Conservation (phyloP, 92 coral and sea anemone genomes). For the Paragorgia papillata region DNA sequence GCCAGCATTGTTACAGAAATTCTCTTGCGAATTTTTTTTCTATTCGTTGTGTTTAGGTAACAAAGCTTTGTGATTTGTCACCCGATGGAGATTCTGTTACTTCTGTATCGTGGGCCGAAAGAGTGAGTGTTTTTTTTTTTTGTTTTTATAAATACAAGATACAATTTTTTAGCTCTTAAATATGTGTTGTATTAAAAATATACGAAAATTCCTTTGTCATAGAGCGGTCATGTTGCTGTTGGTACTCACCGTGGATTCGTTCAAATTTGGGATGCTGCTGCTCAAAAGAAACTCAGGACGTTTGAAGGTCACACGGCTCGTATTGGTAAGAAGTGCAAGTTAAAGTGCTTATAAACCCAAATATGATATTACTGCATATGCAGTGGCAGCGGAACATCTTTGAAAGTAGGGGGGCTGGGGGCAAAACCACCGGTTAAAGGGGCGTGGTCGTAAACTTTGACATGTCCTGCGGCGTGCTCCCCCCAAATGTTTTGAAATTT, state of each 20-base stretch:
- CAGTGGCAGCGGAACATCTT: too few species aligned
- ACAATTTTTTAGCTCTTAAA: neutral
- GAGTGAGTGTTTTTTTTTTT: slow-evolving; percentile 58
- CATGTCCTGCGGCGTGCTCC: too few species aligned
- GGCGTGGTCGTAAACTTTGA: too few species aligned
- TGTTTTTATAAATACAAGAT: neutral
- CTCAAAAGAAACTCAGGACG: slow-evolving; percentile 84
- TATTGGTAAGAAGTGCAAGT: slow-evolving; percentile 76
- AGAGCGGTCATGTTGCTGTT: slow-evolving; percentile 97
- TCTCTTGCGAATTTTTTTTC: too few species aligned
- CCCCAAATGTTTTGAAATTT: too few species aligned
- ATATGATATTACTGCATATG: too few species aligned
- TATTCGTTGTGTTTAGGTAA: slow-evolving; percentile 63
- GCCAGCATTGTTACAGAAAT: too few species aligned
- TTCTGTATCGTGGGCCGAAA: slow-evolving; percentile 98
- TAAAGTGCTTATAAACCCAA: too few species aligned
- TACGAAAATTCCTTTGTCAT: neutral
- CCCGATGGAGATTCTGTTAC: slow-evolving; percentile 98
- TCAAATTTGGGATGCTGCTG: slow-evolving; percentile 98
- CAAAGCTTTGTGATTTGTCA: slow-evolving; percentile 93
- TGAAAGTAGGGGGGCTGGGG: too few species aligned
- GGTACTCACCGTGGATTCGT: slow-evolving; percentile 99
- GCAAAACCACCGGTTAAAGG: too few species aligned
- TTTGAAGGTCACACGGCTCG: slow-evolving; percentile 97
- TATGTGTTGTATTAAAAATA: neutral